Base-by-base conservation (phyloP, 2,797 vertebrate species). In the Periparus ater region DNA sequence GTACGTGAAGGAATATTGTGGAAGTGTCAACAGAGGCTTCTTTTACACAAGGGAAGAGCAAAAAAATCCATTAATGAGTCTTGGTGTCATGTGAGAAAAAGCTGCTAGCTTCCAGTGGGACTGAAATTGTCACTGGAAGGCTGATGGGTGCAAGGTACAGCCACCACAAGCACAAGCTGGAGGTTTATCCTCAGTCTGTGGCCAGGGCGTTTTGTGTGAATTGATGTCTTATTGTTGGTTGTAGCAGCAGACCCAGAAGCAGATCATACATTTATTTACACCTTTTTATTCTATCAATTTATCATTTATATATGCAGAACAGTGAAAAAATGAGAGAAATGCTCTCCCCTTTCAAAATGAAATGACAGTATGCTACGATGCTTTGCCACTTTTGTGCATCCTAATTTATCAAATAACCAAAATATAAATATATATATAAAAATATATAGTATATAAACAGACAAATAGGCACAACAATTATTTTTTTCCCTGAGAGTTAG, bases 401-500 rank as follows among this genome's bases (percentile, higher is more conserved):
- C 17, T 76, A 14, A 32, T 48, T 16, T 63, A 48, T 76, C 34
- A 54, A 47, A 51, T 71, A 74, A 51, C 25, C 15, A 60, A 47
- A 38, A 30, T 36, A 23, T 63, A 47, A 38, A 32, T 36, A 23
- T 67, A 83, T 65, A 38, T 38, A 38, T 38, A 38, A 60, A 47
- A 38, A 32, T 36, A 23, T 70, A 83, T 65, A 40, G 13, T 40
- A 40, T 40, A 40, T 75, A 62, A 67, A 13, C 29, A 74, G 27
- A 18, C 6, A 57, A 61, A 36, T 34, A 62, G 8, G 19, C 2
- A 19, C 58, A 89, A 11, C 8, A 32, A 26, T 38, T 67, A 2
- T 36, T 19, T 26, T 23, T 5, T 0, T 0, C 2, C 14, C 23
- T 0, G 3, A 61, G 19, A 78, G 5, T 77, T 57, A 85, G 7